A percentile compares a stretch with the other conserved stretches of the same genome.
Conservation (phyloP, 2,888 invertebrate genomes). For the Stegophylla sp. region DNA sequence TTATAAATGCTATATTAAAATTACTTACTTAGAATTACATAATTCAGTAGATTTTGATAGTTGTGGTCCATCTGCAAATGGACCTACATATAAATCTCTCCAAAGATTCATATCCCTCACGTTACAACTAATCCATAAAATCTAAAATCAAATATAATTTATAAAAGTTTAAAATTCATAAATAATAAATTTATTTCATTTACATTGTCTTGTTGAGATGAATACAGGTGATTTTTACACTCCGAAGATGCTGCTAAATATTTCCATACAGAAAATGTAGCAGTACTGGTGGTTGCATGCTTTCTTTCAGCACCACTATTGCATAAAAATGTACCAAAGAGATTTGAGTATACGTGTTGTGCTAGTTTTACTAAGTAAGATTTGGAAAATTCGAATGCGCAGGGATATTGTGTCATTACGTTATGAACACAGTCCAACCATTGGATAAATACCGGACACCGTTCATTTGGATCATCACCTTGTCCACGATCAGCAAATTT, state of each 20-base stretch:
- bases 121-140: constrained; percentile 85
- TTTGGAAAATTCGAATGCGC: constrained; percentile 94
- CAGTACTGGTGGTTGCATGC: constrained; percentile 71
- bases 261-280: constrained; percentile 86
- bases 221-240: constrained; percentile 87
- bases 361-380: constrained; percentile 93
- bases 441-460: constrained; percentile 96
- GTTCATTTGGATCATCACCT: constrained; percentile 88
- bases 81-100: constrained; percentile 79
- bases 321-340: constrained; percentile 96
- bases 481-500: constrained; percentile 95
- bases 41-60: constrained; percentile 50
- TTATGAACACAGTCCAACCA: constrained; percentile 98
- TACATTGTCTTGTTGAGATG: constrained; percentile 68
- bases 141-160: constrained; percentile 67
- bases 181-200: constrained; percentile 62
- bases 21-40: constrained; percentile 47
- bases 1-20: too few species aligned
- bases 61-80: constrained; percentile 51
- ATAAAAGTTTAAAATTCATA: constrained; percentile 11
- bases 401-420: constrained; percentile 84
- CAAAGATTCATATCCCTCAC: constrained; percentile 84
- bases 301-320: constrained; percentile 80
- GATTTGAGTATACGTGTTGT: constrained; percentile 92
- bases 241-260: constrained; percentile 76